Evolutionary conservation across 64 coral and sea anemone species (phyloP), one percentile per base, ranked within the genome.

Genomic region (Montipora sp.): DNA sequence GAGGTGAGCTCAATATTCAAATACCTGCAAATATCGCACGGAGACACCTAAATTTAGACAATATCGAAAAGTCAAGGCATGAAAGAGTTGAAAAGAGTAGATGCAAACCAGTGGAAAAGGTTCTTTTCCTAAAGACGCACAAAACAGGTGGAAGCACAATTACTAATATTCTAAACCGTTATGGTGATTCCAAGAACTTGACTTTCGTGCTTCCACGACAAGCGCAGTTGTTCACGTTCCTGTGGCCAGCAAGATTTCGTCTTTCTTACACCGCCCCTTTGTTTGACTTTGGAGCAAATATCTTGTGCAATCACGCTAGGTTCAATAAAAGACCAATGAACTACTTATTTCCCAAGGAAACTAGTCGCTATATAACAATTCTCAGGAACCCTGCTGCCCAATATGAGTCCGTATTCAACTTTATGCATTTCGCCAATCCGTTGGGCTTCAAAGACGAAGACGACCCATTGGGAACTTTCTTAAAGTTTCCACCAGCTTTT

Each of bases 321-420:
- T 96, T 94, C 44, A 96, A 94, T 77, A 67, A 79, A 13, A 74
- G 67, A 10, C 83, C 95, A 6, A 96, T 96, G 95, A 89, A 96
- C 4, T 89, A 80, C 77, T 50, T 96, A 5, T 91, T 96, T 66
- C 92, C 95, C 7, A 96, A 96, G 43, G 48, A 77, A 20, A 24
- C 18, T 16, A 87, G 90, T 55, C 77, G 75, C 16, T 96, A 94
- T 27, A 94, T 96, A 68, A 91, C 95, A 45, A 96, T 96, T 9
- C 77, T 96, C 23, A 82, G 95, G 0, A 16, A 96, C 12, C 95
- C 95, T 20, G 76, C 91, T 4, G 71, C 73, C 20, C 95, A 98
- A 20, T 98, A 94, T 24, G 95, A 98, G 46, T 98, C 95, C 4
- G 95, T 94, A 3, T 96, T 96, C 13, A 96, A 96, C 66, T 96